Conservation (phyloP, 2,797 vertebrate species). For the Astyanax mexicanus region DNA sequence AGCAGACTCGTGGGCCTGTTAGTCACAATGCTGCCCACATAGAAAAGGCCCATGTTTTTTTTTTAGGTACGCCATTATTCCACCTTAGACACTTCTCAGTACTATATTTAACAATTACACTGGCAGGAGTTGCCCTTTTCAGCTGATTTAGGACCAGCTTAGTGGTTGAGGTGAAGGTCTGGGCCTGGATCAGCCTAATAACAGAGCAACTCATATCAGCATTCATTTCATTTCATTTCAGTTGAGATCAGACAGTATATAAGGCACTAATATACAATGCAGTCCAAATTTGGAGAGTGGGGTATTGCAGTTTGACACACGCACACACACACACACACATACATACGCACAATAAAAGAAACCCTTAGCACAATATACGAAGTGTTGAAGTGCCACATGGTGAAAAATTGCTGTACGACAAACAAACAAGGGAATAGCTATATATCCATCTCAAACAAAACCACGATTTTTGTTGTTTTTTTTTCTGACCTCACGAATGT, state of each 20-base stretch:
- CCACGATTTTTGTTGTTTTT: constrained; percentile 33
- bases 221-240: too few species aligned
- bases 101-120: constrained; percentile 27
- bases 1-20: constrained; percentile 29
- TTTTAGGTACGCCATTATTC: constrained; percentile 47
- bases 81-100: constrained; percentile 17
- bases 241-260: constrained; percentile 77
- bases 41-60: constrained; percentile 71
- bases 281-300: constrained; percentile 71
- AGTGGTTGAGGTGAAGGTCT: constrained; percentile 16
- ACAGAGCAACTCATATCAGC: constrained; percentile 45
- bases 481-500: constrained; percentile 24
- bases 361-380: constrained; percentile 8
- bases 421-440: constrained; percentile 36
- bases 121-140: constrained; percentile 6
- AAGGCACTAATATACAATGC: constrained; percentile 83
- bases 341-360: neutral
- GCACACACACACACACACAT: too few species aligned
- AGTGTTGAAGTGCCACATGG: constrained; percentile 45
- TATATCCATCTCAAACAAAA: constrained; percentile 28
- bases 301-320: constrained; percentile 48
- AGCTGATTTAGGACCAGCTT: constrained; percentile 9
- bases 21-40: constrained; percentile 67
- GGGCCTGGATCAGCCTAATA: constrained; percentile 39
- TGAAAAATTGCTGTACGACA: constrained; percentile 29